Base-by-base conservation (phyloP, 2,797 vertebrate species). In the Melanotaenia pygmaea region DNA sequence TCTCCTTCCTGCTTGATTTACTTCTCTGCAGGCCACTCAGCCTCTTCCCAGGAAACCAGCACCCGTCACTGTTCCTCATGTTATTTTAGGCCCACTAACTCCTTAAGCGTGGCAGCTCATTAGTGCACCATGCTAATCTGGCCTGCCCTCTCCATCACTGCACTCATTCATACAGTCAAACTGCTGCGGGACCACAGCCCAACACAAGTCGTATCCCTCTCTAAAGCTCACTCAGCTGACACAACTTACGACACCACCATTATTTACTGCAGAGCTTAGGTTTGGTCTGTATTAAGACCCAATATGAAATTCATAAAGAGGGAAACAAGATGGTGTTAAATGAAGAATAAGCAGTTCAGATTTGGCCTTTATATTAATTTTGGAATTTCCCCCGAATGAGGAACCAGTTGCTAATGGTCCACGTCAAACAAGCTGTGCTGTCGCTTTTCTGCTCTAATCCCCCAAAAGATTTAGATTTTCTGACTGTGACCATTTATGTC, bases 1-100 rank as follows among this genome's bases (percentile, higher is more conserved):
- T 94, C 88, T 85, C 88, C 86, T 91, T 92, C 90, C 89, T 87
- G 85, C 82, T 67, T 95, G 94, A 94, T 94, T 94, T 94, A 95
- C 92, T 89, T 76, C 82, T 69, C 81, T 54, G 70, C 51, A 12
- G 74, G 26, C 53, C 32, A 8, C 80, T 83, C 76, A 43, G 83
- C 83, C 74, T 67, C 43, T 53, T 82, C 82, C 76, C 78, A 71
- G 68, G 74, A 88, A 82, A 79, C 64, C 70, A 73, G 77, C 68
- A 30, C 64, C 82, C 53, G 47, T 50, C 83, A 32, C 73, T 38
- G 28, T 81, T 61, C 67, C 7, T 56, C 26, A 5, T 90, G 87
- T 92, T 91, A 68, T 93, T 93, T 89, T 86, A 89, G 85, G 84
- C 79, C 85, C 67, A 60, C 76, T 72, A 69, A 77, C 73, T 78